Conservation (phyloP, 2,113 vertebrate species). For the Gopherus flavomarginatus region DNA sequence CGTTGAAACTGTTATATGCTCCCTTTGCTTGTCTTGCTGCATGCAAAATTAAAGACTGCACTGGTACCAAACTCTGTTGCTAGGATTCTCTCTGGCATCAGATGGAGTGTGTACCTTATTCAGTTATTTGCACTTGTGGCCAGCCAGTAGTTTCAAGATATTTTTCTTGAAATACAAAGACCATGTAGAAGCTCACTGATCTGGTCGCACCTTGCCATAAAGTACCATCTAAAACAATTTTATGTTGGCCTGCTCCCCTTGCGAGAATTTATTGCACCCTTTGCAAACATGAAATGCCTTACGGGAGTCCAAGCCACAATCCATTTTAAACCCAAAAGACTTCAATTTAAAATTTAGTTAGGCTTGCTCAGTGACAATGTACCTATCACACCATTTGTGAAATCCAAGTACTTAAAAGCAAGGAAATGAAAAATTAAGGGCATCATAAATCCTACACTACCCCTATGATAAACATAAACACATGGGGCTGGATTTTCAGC, state of each 20-base stretch:
- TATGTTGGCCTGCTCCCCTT: not conserved
- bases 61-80: not conserved
- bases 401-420: not conserved
- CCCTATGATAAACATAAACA: constrained; percentile 29
- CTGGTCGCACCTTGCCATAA: not conserved
- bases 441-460: constrained; percentile 45
- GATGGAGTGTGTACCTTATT: not conserved
- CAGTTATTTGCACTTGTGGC: not conserved
- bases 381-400: not conserved
- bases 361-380: not conserved
- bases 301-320: not conserved
- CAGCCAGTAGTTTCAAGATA: not conserved
- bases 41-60: not conserved
- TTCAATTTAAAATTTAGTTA: not conserved
- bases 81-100: not conserved
- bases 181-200: not conserved
- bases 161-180: not conserved
- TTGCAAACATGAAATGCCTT: not conserved
- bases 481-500: constrained; percentile 66
- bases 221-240: not conserved
- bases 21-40: not conserved
- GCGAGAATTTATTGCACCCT: fast-evolving
- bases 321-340: not conserved
- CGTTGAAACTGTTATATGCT: not conserved
- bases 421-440: constrained; percentile 38